These are phyloP conservation scores for Girardinus metallicus DNA, from an alignment of 2,797 vertebrate genomes.

Conservation along the genomic window DNA sequence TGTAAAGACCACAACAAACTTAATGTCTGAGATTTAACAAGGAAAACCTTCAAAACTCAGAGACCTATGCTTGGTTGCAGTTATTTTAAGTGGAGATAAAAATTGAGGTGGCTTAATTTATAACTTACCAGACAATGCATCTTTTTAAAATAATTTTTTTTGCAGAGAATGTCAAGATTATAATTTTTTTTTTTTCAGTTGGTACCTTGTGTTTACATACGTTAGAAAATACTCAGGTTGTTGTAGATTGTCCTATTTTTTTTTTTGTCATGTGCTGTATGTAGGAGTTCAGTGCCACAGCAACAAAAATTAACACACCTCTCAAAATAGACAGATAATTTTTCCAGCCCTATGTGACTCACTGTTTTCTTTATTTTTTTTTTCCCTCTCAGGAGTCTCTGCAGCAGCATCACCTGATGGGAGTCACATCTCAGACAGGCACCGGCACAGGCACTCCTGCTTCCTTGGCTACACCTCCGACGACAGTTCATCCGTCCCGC, in stretches of 20 bases:
- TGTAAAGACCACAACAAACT: neutral
- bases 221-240: neutral
- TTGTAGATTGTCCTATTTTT: neutral
- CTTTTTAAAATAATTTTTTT: neutral
- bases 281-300: neutral
- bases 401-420: slow-evolving; percentile 88
- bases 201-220: neutral
- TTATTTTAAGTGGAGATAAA: neutral
- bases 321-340: neutral
- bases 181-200: neutral
- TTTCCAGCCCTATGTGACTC: neutral
- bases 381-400: slow-evolving; percentile 77
- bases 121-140: neutral
- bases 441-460: slow-evolving; percentile 81
- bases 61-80: neutral
- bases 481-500: slow-evolving; percentile 78
- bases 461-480: slow-evolving; percentile 90
- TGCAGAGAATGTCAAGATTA: neutral
- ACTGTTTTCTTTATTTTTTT: too few species aligned
- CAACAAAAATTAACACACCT: neutral
- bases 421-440: slow-evolving; percentile 74
- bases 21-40: neutral
- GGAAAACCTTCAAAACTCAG: neutral
- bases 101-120: neutral
- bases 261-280: neutral